Evolutionary conservation across 1,140 invertebrate species (phyloP), one percentile per base, ranked within the genome.

Genomic region (Ostrea edulis): DNA sequence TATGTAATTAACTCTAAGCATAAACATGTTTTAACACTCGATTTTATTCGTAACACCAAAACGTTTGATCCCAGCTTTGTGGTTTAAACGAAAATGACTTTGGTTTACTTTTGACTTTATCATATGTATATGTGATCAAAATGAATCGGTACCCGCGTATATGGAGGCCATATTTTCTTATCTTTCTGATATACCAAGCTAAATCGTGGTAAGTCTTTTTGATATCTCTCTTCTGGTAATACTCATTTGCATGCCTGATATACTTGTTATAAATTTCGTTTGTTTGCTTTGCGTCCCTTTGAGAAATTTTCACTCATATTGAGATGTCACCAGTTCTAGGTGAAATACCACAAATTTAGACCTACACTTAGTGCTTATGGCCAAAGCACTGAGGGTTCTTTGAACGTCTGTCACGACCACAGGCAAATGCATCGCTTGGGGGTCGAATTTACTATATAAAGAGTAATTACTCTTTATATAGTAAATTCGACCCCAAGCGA

Each of bases 41-140:
- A 29, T 77, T 77, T 77, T 77, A 77, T 77, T 77, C 68, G 12
- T 77, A 77, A 77, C 68, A 77, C 68, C 68, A 29, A 77, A 77
- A 35, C 25, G 68, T 77, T 77, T 77, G 68, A 77, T 77, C 68
- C 29, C 68, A 77, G 68, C 68, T 77, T 77, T 77, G 68, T 77
- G 68, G 68, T 77, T 77, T 77, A 77, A 29, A 77, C 35, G 68
- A 77, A 77, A 25, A 77, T 77, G 68, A 4, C 68, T 14, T 77
- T 12, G 68, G 68, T 77, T 77, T 77, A 77, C 68, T 35, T 77
- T 35, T 77, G 68, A 77, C 3, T 14, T 14, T 62, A 20, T 77
- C 29, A 11, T 29, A 77, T 77, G 29, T 35, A 14, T 77, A 29
- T 77, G 68, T 14, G 29, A 25, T 29, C 68, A 77, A 77, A 77